phyloP scores from a whole-genome alignment of 2,113 vertebrate genomes.

The Agapornis roseicollis region DNA sequence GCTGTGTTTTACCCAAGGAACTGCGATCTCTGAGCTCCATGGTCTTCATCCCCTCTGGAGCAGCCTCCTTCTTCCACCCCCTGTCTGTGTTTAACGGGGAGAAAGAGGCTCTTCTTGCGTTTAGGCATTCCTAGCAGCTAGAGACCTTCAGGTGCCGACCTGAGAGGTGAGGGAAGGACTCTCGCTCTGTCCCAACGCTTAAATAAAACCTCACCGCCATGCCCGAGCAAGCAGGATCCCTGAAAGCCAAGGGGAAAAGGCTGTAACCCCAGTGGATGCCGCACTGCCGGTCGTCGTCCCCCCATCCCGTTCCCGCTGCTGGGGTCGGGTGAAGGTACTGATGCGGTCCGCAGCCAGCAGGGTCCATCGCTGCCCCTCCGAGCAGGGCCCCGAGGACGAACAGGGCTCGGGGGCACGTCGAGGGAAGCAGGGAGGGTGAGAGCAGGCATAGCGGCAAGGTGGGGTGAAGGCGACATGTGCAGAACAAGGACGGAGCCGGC shows the following conservation, averaged over 20 bases:
- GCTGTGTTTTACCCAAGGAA: not conserved
- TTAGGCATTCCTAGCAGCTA: not conserved
- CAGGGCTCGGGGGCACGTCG: not conserved
- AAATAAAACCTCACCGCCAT: not conserved
- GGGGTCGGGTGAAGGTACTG: not conserved
- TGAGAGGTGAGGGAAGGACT: not conserved
- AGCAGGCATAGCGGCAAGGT: fast-evolving
- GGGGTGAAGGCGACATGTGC: not conserved
- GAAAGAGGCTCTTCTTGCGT: not conserved
- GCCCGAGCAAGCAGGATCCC: not conserved
- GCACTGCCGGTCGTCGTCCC: fast-evolving
- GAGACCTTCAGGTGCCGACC: not conserved
- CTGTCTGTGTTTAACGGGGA: not conserved
- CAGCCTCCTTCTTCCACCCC: not conserved
- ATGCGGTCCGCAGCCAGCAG: not conserved
- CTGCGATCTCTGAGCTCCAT: not conserved
- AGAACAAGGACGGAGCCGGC: not conserved
- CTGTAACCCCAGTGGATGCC: not conserved
- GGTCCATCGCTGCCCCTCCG: not conserved
- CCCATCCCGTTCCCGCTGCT: fast-evolving
- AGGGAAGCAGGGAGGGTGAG: not conserved
- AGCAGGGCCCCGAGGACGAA: not conserved
- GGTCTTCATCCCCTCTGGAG: not conserved
- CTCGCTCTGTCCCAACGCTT: not conserved
- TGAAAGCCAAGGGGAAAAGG: not conserved